Conservation (phyloP, 2,888 invertebrate genomes). For the Leucoptera coffeella region DNA sequence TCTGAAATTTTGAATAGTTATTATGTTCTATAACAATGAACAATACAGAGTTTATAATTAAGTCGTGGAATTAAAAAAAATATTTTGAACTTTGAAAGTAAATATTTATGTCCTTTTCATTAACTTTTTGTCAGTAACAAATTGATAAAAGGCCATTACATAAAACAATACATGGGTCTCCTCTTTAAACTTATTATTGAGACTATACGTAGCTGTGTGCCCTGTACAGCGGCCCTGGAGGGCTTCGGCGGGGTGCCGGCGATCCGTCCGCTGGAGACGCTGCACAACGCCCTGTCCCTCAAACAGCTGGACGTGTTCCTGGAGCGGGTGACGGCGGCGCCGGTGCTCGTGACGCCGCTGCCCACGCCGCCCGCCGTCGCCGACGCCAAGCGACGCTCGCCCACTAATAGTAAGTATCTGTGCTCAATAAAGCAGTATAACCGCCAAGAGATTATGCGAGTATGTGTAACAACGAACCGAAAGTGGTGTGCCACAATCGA, state of each 20-base stretch:
- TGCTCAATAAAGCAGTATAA: too few species aligned
- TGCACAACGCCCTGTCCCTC: constrained; percentile 93
- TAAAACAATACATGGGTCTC: constrained; percentile 85
- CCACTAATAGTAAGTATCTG: constrained; percentile 33
- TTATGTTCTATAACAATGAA: too few species aligned
- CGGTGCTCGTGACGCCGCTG: constrained; percentile 58
- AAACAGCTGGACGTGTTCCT: constrained; percentile 87
- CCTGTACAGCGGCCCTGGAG: constrained; percentile 63
- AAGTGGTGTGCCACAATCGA: too few species aligned
- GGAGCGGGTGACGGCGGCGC: constrained; percentile 75
- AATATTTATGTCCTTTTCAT: too few species aligned
- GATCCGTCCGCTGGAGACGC: constrained; percentile 92
- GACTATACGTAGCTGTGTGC: constrained; percentile 83
- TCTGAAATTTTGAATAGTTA: too few species aligned
- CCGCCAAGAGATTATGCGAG: too few species aligned
- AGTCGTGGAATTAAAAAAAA: too few species aligned
- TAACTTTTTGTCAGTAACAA: too few species aligned
- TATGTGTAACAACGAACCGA: too few species aligned
- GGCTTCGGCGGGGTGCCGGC: constrained; percentile 91
- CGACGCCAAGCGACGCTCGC: constrained; percentile 25
- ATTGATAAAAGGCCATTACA: too few species aligned
- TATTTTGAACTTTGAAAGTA: too few species aligned
- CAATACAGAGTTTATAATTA: too few species aligned
- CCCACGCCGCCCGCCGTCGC: constrained; percentile 53
- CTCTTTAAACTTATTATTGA: constrained; percentile 95